Base-by-base conservation (phyloP, 2,113 vertebrate species). In the Nyctereutes procyonoides region DNA sequence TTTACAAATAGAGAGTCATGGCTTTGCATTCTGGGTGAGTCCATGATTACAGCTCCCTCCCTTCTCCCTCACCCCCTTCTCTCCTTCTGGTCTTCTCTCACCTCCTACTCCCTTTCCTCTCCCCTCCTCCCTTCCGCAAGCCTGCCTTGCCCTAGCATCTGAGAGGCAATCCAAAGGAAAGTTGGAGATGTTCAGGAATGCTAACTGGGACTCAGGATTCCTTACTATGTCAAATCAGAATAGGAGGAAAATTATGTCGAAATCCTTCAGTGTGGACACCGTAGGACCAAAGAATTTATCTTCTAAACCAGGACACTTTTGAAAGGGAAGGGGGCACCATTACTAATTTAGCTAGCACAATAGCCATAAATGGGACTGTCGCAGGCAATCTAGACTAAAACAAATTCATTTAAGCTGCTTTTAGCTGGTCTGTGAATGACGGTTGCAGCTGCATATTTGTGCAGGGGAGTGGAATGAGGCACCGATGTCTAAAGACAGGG, bases 131-230 rank as follows among this genome's bases (percentile, higher is more conserved):
- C 30, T 83, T 91, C 30, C 1, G 8, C 8, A 74, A 79, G 62
- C 8, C 28, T 84, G 2, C 76, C 16, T 51, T 0, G 11, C 26
- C 88, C 5, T 77, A 92, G 73, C 73, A 53, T 67, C 48, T 67
- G 63, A 93, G 82, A 96, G 22, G 14, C 58, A 26, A 28, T 88
- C 30, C 79, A 77, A 80, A 76, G 92, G 81, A 90, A 84, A 96
- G 58, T 69, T 67, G 48, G 67, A 82, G 53, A 60, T 79, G 26
- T 62, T 90, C 15, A 69, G 28, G 55, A 88, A 77, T 71, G 32
- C 79, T 76, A 58, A 62, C 53, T 93, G 58, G 43, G 32, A 73
- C 53, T 93, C 55, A 60, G 60, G 94, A 63, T 3, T 56, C 20
- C 22, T 93, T 94, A 67, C 32, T 83, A 80, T 20, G 51, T 38